Base-by-base conservation (phyloP, 2,888 invertebrate species). In the Agrilus biguttatus region DNA sequence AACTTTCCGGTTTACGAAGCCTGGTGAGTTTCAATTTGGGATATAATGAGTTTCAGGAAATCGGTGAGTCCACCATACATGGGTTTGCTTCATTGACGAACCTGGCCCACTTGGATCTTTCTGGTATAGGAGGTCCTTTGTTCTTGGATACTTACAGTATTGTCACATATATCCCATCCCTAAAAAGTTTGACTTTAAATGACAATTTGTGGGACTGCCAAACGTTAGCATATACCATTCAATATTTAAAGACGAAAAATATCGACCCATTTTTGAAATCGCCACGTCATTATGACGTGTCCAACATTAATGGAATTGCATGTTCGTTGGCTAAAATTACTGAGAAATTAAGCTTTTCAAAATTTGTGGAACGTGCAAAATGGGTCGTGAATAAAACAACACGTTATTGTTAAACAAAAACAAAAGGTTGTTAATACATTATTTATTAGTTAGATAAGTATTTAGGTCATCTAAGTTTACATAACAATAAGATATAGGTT, bases 231-330 rank as follows among this genome's bases (percentile, higher is more conserved):
- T 58, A 56, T 45, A 43, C 59, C 12, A 44, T 65, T 13, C 54
- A 51, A 43, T 57, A 55, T 49, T 57, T 62, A 36, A 59, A 58
- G 44, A 51, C 39, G 12, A 53, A 54, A 17, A 46, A 49, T 33
- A 49, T 62, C 10, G 49, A 51, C 43, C 51, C 54, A 10, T 53
- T 59, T 6, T 53, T 52, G 32, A 57, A 54, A 37, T 45, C 48
- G 6, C 43, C 44, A 23, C 54, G 55, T 7, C 49, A 55, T 34
- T 63, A 57, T 47, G 52, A 60, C 14, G 53, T 59, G 17, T 59
- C 57, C 37, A 64, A 64, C 47, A 54, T 64, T 39, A 56, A 59
- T 37, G 63, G 63, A 1, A 57, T 63, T 37, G 61, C 59, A 35
- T 65, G 65, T 44, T 54, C 55, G 8, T 55, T 60, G 38, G 50